Percentiles rank a stretch among this genome's conserved stretches.
These are phyloP conservation scores for Kryptopterus vitreolus DNA, from an alignment of 2,797 vertebrate species.

Conservation along the genomic window DNA sequence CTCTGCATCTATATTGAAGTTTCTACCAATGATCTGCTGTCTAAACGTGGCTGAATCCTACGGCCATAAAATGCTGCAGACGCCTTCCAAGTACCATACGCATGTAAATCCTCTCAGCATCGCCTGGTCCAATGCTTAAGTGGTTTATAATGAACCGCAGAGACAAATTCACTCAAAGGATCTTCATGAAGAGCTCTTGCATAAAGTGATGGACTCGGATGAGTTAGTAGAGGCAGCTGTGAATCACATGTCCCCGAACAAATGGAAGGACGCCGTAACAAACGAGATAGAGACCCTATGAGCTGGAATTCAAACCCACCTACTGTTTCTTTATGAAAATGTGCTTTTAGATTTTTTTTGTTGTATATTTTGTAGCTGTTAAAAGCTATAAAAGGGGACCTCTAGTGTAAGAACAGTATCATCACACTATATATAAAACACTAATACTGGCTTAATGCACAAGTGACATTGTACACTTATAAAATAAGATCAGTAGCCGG, in stretches of 20 bases:
- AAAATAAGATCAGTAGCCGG: too few species aligned
- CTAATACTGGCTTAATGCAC: too few species aligned
- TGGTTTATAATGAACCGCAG: background rate
- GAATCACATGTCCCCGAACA: background rate
- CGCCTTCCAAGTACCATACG: background rate
- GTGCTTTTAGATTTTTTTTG: too few species aligned
- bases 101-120: background rate
- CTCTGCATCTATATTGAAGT: background rate
- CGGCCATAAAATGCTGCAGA: background rate
- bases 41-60: background rate
- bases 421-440: too few species aligned
- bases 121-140: background rate
- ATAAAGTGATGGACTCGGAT: background rate
- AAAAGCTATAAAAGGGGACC: too few species aligned
- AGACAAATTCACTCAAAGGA: background rate
- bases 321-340: too few species aligned
- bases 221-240: background rate
- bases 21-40: background rate
- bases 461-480: too few species aligned
- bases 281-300: too few species aligned
- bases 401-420: too few species aligned
- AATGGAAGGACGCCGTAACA: background rate
- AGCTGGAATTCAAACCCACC: too few species aligned
- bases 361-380: too few species aligned
- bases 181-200: fast-evolving